Evolutionary conservation across 2,888 invertebrate genomes (phyloP), one percentile per base, ranked within the genome.

Genomic region (Norana najaformis): DNA sequence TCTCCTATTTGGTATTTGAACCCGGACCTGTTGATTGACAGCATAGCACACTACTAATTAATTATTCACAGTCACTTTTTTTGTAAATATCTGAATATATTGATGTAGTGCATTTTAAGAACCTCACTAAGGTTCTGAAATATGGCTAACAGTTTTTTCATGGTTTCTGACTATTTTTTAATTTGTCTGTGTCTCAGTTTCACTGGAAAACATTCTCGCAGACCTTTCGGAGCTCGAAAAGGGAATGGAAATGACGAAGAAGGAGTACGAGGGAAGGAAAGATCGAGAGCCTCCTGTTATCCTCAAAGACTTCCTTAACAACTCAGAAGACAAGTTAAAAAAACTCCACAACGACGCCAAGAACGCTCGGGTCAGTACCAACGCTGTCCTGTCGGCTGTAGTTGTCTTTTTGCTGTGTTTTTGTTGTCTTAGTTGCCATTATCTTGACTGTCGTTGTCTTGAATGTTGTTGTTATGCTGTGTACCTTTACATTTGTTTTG

Each of bases 221-320:
- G 99, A 99, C 95, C 97, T 99, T 91, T 96, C 96, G 93, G 99
- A 99, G 95, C 95, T 99, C 93, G 98, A 98, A 94, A 98, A 98
- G 94, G 98, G 98, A 90, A 99, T 99, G 98, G 98, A 98, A 94
- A 96, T 97, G 93, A 98, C 97, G 30, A 96, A 97, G 93, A 97
- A 97, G 93, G 98, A 98, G 95, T 96, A 96, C 89, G 97, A 97
- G 91, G 95, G 97, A 41, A 96, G 97, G 89, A 91, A 89, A 85
- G 95, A 95, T 89, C 89, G 95, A 18, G 94, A 95, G 91, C 93
- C 94, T 88, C 94, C 94, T n/a, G 91, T 93, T 38, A 94, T 95
- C n/a, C 93, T 95, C 23, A 94, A 96, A 91, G 98, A 98, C 95
- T 98, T 98, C 95, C 96, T 98, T 88, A 96, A 96, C 92, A 97